Evolutionary conservation across 1,140 invertebrate genomes (phyloP).

Genomic region (Drosophila biarmipes): DNA sequence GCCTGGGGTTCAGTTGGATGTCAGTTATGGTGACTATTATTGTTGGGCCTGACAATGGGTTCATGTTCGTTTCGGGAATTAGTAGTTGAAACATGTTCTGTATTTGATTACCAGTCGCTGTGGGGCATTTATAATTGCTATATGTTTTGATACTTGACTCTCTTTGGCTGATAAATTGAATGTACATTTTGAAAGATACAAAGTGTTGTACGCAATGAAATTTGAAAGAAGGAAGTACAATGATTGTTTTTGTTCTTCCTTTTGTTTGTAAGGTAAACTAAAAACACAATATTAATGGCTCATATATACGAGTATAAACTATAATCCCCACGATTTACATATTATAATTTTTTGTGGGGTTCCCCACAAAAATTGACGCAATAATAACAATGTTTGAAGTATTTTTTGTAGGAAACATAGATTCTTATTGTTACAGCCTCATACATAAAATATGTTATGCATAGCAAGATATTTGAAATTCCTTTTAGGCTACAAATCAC

Average conservation of each 20-base stretch:
- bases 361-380: too few relatives aligned
- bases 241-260: too few relatives aligned
- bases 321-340: too few relatives aligned
- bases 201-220: neutral
- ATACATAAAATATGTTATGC: neutral
- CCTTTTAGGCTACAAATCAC: neutral
- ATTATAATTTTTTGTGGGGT: too few relatives aligned
- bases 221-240: neutral
- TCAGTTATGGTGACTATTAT: conserved; percentile 39
- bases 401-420: neutral
- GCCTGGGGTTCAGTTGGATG: conserved; percentile 2
- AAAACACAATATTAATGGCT: neutral
- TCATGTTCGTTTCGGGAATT: conserved; percentile 36
- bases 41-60: conserved; percentile 30
- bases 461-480: neutral
- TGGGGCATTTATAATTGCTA: conserved; percentile 55
- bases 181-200: neutral
- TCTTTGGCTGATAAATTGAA: conserved; percentile 1
- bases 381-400: neutral
- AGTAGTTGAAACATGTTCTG: conserved; percentile 60
- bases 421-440: neutral
- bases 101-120: conserved; percentile 66
- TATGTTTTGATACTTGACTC: conserved; percentile 1
- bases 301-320: too few relatives aligned
- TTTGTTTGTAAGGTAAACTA: neutral